A percentile compares a stretch with the other conserved stretches of the same genome.
Evolutionary conservation across 23 tunicate genomes (phyloP).

Genomic region (Phallusia fumigata): DNA sequence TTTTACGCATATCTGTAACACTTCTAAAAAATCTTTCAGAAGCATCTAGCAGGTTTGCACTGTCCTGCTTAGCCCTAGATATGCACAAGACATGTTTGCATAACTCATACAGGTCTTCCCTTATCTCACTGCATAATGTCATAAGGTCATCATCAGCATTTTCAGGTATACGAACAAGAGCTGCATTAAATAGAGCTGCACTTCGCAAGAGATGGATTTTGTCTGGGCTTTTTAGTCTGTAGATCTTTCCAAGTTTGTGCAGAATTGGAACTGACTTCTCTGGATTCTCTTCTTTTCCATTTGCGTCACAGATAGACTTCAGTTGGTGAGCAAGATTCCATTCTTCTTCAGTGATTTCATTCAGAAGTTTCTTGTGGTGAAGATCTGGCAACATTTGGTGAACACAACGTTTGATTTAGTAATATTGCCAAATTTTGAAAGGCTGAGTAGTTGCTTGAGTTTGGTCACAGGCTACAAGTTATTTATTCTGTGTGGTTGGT

Average conservation of each 20-base stretch:
- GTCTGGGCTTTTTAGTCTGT: conserved; percentile 19
- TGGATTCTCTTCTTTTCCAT: conserved; percentile 7
- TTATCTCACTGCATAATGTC: no score
- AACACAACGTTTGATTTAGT: no score
- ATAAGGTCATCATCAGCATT: neutral
- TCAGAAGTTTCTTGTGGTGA: neutral
- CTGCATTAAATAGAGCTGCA: conserved; percentile 31
- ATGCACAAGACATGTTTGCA: neutral
- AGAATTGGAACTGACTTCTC: conserved; percentile 6
- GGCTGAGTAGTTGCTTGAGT: no score
- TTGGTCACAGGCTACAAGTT: no score
- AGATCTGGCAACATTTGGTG: neutral
- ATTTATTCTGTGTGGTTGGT: no score
- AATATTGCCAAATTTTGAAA: no score
- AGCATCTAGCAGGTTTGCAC: neutral
- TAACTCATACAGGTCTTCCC: neutral
- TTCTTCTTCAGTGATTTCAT: conserved; percentile 2
- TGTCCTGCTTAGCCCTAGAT: neutral
- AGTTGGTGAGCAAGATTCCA: neutral
- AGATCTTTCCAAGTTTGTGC: conserved; percentile 24
- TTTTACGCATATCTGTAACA: neutral
- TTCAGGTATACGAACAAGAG: conserved; percentile 12
- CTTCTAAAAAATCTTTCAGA: neutral
- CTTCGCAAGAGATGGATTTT: conserved; percentile 19
- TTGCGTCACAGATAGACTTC: conserved; percentile 3